Percentiles rank a stretch among this genome's conserved stretches.
Conservation (phyloP, 1,140 invertebrate genomes). For the honey bee (Apis mellifera) region DNA sequence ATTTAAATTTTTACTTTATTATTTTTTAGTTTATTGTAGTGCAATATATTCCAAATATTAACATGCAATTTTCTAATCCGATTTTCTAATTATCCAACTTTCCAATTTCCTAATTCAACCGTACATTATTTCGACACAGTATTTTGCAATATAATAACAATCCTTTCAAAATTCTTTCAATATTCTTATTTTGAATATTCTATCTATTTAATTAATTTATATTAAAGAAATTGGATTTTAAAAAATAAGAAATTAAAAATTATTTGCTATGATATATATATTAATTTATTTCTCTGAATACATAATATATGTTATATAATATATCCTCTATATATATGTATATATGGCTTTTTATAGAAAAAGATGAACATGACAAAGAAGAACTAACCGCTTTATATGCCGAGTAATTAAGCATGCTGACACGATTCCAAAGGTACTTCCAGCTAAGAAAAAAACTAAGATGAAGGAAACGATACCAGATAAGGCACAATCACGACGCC, state of each 20-base stretch:
- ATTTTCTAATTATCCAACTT: background rate
- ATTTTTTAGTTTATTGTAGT: background rate
- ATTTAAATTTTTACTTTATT: background rate
- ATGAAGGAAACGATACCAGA: conserved; percentile 27
- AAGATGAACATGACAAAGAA: background rate
- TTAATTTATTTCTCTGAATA: too few species aligned
- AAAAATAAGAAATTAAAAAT: too few species aligned
- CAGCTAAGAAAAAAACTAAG: conserved; percentile 15
- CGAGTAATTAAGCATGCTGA: conserved; percentile 33
- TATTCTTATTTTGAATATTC: background rate
- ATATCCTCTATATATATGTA: too few species aligned
- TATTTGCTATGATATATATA: too few species aligned
- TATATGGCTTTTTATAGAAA: background rate
- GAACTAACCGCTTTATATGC: conserved; percentile 11
- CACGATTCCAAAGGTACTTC: conserved; percentile 23
- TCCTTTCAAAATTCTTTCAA: background rate
- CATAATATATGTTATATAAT: too few species aligned
- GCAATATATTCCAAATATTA: background rate
- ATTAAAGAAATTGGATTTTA: too few species aligned
- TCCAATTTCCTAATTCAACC: background rate
- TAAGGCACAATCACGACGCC: conserved; percentile 32
- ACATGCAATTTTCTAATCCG: background rate
- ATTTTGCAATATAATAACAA: background rate
- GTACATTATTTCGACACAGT: background rate
- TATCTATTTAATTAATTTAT: too few species aligned